Conservation (phyloP, 2,113 vertebrate genomes). For the Orientallactaga bullata region DNA sequence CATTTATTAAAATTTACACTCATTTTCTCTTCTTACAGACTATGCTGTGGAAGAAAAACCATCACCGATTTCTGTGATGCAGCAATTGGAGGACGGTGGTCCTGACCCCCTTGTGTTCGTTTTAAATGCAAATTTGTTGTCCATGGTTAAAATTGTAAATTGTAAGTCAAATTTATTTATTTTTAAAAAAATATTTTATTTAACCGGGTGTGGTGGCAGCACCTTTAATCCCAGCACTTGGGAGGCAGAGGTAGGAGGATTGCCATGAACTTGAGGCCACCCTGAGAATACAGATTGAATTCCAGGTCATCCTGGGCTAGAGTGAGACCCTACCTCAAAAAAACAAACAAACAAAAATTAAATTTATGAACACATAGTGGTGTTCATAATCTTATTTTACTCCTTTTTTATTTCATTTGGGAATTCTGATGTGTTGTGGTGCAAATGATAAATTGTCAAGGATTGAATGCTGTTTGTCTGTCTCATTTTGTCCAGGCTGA, state of each 20-base stretch:
- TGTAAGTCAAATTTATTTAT: slow-evolving; percentile 94
- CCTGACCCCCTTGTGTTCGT: slow-evolving; percentile 98
- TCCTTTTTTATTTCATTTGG: slow-evolving; percentile 38
- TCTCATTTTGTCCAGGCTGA: too few relatives aligned
- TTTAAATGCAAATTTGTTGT: slow-evolving; percentile 98
- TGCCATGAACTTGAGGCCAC: too few relatives aligned
- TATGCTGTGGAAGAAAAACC: slow-evolving; percentile 98
- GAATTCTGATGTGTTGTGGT: slow-evolving; percentile 4
- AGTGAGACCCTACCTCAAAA: too few relatives aligned
- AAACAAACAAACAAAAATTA: background rate
- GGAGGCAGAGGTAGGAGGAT: too few relatives aligned
- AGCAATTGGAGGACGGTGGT: slow-evolving; percentile 96
- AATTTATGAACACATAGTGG: slow-evolving; percentile 10
- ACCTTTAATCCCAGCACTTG: too few relatives aligned
- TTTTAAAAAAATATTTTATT: too few relatives aligned
- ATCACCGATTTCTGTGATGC: slow-evolving; percentile 96
- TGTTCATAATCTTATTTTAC: slow-evolving; percentile 60
- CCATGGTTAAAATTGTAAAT: slow-evolving; percentile 99
- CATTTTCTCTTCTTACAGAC: slow-evolving; percentile 88
- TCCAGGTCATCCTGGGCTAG: too few relatives aligned
- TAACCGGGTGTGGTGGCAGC: too few relatives aligned
- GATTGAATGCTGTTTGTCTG: background rate
- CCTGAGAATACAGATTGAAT: too few relatives aligned
- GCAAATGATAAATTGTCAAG: slow-evolving; percentile 39
- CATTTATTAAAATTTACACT: background rate